These are phyloP conservation scores for Etheostoma cragini DNA, from an alignment of 2,113 vertebrate species.

Conservation along the genomic window DNA sequence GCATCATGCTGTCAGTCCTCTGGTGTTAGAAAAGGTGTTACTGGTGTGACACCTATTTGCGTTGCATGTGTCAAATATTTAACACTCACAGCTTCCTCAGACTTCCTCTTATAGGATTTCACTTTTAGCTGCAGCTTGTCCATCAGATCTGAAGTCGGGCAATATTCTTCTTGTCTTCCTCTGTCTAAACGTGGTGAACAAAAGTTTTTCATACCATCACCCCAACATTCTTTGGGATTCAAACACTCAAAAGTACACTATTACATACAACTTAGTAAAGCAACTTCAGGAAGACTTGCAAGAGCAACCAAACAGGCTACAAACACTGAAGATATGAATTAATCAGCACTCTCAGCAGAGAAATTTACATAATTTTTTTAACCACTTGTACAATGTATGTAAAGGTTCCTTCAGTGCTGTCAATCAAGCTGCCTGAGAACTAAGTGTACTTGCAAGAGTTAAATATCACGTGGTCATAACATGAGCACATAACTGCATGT, in stretches of 20 bases:
- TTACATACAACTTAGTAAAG: not conserved
- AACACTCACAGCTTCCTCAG: conserved; percentile 84
- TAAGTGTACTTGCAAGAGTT: not conserved
- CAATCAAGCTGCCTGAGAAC: not conserved
- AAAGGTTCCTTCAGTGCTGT: not conserved
- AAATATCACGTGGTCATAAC: conserved; percentile 14
- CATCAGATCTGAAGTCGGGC: conserved; percentile 84
- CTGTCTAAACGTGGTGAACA: conserved; percentile 68
- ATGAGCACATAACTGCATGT: not conserved
- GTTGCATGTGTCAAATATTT: conserved; percentile 30
- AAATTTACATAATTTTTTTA: not conserved
- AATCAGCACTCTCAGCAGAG: conserved; percentile 1
- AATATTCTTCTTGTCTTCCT: conserved; percentile 85
- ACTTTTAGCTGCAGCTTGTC: conserved; percentile 87
- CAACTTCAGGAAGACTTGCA: not conserved
- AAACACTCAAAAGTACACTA: not conserved
- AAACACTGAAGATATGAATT: not conserved
- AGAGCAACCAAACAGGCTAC: not conserved
- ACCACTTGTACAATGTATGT: not conserved
- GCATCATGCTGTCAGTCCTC: conserved; percentile 18
- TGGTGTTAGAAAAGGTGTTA: conserved; percentile 30
- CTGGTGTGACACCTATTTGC: conserved; percentile 23
- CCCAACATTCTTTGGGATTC: not conserved
- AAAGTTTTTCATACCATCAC: not conserved
- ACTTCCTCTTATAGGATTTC: conserved; percentile 84